Evolutionary conservation across 1,140 invertebrate genomes (phyloP).

Genomic region (Procambarus virginalis): DNA sequence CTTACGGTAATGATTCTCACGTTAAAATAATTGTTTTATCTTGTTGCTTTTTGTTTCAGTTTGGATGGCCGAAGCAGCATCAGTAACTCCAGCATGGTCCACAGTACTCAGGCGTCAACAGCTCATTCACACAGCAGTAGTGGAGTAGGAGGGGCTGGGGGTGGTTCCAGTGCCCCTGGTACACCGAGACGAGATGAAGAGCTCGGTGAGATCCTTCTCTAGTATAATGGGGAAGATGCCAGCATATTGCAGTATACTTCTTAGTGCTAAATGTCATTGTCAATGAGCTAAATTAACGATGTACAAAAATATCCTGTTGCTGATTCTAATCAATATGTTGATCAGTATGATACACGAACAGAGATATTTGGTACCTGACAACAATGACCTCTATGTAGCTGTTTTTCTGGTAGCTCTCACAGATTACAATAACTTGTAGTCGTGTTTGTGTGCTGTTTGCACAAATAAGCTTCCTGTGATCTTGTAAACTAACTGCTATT

Average conservation of each 20-base stretch:
- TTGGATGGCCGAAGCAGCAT: slow-evolving; percentile 47
- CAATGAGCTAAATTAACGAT: slow-evolving; percentile 15
- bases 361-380: slow-evolving; percentile 38
- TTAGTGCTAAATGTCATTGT: background rate
- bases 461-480: slow-evolving; percentile 21
- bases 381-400: background rate
- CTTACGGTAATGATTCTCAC: too few relatives aligned
- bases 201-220: slow-evolving; percentile 80
- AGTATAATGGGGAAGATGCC: slow-evolving; percentile 20
- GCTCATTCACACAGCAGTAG: slow-evolving; percentile 74
- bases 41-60: background rate
- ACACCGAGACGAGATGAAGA: slow-evolving; percentile 80
- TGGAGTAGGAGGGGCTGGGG: slow-evolving; percentile 42
- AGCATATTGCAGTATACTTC: slow-evolving; percentile 7
- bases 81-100: slow-evolving; percentile 32
- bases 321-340: background rate
- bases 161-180: slow-evolving; percentile 77
- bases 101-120: slow-evolving; percentile 51
- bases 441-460: slow-evolving; percentile 17
- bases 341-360: slow-evolving; percentile 1
- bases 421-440: slow-evolving; percentile 21
- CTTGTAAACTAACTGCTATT: slow-evolving; percentile 28
- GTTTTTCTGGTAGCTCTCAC: slow-evolving; percentile 5
- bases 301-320: slow-evolving; percentile 35
- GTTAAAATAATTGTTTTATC: too few relatives aligned